Evolutionary conservation across 2,797 vertebrate genomes (phyloP).

Genomic region (Gouania willdenowi): DNA sequence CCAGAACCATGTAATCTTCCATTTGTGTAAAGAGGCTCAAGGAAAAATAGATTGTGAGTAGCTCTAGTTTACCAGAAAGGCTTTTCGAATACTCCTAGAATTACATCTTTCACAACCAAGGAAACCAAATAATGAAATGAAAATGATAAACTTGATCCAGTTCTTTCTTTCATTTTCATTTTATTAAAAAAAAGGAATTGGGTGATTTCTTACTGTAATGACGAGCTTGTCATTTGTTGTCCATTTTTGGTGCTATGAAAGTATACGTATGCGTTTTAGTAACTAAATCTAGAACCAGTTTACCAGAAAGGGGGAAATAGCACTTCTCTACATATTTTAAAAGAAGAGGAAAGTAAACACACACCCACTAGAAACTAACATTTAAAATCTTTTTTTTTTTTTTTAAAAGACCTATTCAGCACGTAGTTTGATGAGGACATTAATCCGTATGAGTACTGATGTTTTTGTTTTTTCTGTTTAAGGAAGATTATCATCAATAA

Average conservation of each 20-base stretch:
- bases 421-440: no score
- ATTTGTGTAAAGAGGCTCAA: no score
- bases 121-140: slow-evolving; percentile 25
- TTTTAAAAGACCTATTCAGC: no score
- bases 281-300: neutral
- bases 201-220: no score
- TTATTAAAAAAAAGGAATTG: slow-evolving; percentile 10
- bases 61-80: neutral
- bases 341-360: slow-evolving; percentile 54
- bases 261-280: neutral
- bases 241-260: neutral
- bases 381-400: no score
- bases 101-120: slow-evolving; percentile 11
- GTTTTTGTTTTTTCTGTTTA: no score
- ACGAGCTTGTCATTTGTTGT: neutral
- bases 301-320: slow-evolving; percentile 55
- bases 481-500: no score
- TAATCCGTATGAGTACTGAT: no score
- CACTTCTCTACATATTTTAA: slow-evolving; percentile 44
- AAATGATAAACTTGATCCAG: no score
- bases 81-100: no score
- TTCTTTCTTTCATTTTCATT: neutral
- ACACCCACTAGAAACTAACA: neutral
- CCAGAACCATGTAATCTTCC: no score
- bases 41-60: no score